A percentile compares a stretch with the other conserved stretches of the same genome.
Evolutionary conservation across 2,888 invertebrate species (phyloP).

Genomic region (Rhodophaea formosa): DNA sequence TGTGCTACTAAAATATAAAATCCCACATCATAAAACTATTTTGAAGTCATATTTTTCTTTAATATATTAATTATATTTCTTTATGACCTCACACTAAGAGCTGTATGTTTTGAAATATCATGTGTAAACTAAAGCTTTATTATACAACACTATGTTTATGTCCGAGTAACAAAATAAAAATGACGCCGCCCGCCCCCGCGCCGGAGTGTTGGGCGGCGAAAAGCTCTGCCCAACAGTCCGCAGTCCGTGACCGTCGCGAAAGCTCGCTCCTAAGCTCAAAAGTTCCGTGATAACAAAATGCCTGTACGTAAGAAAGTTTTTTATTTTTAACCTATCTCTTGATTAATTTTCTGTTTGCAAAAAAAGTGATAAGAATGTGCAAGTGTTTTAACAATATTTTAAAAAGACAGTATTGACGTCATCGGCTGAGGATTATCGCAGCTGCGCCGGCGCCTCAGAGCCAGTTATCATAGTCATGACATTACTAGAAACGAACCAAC

Average conservation of each 20-base stretch:
- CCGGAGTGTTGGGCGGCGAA: slow-evolving; percentile 32
- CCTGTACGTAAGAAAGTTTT: slow-evolving; percentile 58
- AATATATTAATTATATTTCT: background rate
- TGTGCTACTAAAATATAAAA: no score
- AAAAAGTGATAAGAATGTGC: background rate
- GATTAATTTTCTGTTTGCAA: background rate
- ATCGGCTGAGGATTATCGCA: slow-evolving; percentile 12
- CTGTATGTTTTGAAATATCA: background rate
- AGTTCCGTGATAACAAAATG: slow-evolving; percentile 59
- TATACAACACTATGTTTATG: slow-evolving; percentile 22
- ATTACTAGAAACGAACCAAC: background rate
- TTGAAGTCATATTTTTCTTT: background rate
- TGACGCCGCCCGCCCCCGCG: slow-evolving; percentile 59
- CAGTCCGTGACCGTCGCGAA: slow-evolving; percentile 55
- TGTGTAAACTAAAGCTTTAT: slow-evolving; percentile 2
- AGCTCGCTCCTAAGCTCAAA: slow-evolving; percentile 50
- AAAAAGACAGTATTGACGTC: slow-evolving; percentile 16
- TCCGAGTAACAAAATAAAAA: slow-evolving; percentile 26
- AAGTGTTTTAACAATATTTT: slow-evolving; percentile 8
- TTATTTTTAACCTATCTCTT: slow-evolving; percentile 1
- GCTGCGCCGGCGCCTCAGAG: slow-evolving; percentile 8
- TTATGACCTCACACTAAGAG: background rate
- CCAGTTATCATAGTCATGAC: background rate
- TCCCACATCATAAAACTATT: background rate
- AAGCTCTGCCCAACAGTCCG: slow-evolving; percentile 61